Conservation (phyloP, 1,140 invertebrate genomes). For the Bombus pascuorum region DNA sequence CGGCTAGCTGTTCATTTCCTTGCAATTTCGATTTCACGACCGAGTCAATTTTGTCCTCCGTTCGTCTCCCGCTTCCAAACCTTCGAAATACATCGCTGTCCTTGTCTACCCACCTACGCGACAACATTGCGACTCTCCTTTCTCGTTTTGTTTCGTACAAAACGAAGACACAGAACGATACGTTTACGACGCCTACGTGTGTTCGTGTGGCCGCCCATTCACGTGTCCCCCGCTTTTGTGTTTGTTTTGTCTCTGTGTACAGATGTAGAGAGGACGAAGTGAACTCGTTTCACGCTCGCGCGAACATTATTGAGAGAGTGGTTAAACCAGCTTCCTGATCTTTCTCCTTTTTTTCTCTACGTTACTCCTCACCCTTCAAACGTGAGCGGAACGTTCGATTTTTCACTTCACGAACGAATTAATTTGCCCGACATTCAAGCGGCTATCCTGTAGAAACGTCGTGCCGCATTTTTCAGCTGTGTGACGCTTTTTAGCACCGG, state of each 20-base stretch:
- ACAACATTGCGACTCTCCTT: slow-evolving; percentile 34
- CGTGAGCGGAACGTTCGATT: slow-evolving; percentile 37
- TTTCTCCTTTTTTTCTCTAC: background rate
- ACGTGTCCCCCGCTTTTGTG: background rate
- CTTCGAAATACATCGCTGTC: background rate
- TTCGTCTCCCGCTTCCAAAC: slow-evolving; percentile 21
- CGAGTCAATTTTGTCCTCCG: slow-evolving; percentile 73
- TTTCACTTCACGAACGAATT: slow-evolving; percentile 43
- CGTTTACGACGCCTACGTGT: background rate
- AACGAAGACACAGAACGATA: slow-evolving; percentile 27
- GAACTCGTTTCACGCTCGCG: slow-evolving; percentile 74
- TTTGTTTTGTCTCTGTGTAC: slow-evolving; percentile 22
- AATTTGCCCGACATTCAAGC: slow-evolving; percentile 27
- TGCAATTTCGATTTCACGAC: slow-evolving; percentile 70
- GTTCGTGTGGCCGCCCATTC: background rate
- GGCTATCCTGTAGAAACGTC: background rate
- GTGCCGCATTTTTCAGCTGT: slow-evolving; percentile 16
- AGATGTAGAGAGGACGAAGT: slow-evolving; percentile 35
- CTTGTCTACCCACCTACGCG: background rate
- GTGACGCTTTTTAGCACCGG: too few species aligned
- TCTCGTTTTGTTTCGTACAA: slow-evolving; percentile 64
- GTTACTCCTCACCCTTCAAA: background rate
- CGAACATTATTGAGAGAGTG: slow-evolving; percentile 71
- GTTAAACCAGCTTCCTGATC: slow-evolving; percentile 46
- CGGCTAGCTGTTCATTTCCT: slow-evolving; percentile 65